These are phyloP conservation scores for Ceyx melanurus DNA, from an alignment of 2,113 vertebrate genomes.

Conservation along the genomic window DNA sequence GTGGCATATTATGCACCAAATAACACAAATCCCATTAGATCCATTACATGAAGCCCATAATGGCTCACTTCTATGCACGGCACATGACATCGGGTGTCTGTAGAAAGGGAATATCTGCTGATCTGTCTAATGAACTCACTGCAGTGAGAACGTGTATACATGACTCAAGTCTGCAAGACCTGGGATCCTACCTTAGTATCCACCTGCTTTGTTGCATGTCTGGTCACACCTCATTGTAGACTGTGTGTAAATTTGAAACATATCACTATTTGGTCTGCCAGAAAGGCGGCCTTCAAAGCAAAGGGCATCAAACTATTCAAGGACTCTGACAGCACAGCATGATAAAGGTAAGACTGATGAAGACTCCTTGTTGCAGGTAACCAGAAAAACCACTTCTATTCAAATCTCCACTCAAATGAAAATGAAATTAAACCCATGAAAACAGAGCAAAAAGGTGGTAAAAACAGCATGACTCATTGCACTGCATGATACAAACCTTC, in stretches of 20 bases:
- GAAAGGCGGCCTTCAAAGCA: neutral
- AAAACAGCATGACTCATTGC: neutral
- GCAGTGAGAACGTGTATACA: neutral
- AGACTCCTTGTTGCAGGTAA: neutral
- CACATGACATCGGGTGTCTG: neutral
- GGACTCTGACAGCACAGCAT: neutral
- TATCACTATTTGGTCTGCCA: neutral
- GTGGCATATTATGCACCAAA: neutral
- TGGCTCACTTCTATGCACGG: fast-evolving
- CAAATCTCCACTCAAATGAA: neutral
- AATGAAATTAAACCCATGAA: neutral
- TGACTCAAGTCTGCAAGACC: neutral
- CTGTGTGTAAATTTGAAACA: neutral
- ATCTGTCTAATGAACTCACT: neutral
- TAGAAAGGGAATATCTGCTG: neutral
- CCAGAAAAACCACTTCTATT: neutral
- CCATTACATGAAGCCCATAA: neutral
- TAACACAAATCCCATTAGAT: neutral
- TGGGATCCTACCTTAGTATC: neutral
- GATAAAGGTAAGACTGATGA: neutral
- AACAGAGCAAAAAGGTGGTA: neutral
- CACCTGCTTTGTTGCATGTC: neutral
- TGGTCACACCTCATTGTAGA: neutral
- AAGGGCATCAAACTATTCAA: neutral
- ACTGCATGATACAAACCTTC: neutral